Evolutionary conservation across 2,888 invertebrate species (phyloP).

Genomic region (Plemyria rubiginata): DNA sequence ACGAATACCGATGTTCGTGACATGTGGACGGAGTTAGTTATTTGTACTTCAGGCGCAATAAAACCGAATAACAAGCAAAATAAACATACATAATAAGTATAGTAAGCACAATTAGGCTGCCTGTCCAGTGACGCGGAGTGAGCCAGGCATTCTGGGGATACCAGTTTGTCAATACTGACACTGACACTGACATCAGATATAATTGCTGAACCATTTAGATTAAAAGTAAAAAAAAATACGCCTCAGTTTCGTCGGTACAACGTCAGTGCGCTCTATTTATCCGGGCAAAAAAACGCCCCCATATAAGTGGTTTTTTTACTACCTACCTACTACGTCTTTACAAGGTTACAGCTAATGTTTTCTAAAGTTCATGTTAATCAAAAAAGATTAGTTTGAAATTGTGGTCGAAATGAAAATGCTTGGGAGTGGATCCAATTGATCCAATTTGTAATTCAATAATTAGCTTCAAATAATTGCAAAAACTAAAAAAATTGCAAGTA

Average conservation of each 20-base stretch:
- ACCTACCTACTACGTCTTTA: not conserved
- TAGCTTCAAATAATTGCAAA: no score
- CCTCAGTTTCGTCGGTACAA: not conserved
- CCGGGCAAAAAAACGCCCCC: not conserved
- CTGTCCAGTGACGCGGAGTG: no score
- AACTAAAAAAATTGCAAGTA: no score
- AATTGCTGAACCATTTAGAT: not conserved
- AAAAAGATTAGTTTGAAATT: not conserved
- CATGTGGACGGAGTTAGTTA: no score
- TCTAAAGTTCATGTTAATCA: not conserved
- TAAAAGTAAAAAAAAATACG: not conserved
- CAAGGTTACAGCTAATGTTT: slow-evolving; percentile 2
- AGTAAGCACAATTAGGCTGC: no score
- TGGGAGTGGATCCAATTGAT: no score
- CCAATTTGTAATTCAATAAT: no score
- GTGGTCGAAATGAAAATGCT: not conserved
- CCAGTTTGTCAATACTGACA: not conserved
- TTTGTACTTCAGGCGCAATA: no score
- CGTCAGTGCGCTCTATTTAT: not conserved
- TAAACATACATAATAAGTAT: no score
- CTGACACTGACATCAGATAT: not conserved
- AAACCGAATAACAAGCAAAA: no score
- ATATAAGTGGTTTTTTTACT: not conserved
- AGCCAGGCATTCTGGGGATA: no score
- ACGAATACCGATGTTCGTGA: no score